A percentile compares a stretch with the other conserved stretches of the same genome.
Conservation (phyloP, 53 echinoderm and acorn worm species). For the Antedon mediterranea region DNA sequence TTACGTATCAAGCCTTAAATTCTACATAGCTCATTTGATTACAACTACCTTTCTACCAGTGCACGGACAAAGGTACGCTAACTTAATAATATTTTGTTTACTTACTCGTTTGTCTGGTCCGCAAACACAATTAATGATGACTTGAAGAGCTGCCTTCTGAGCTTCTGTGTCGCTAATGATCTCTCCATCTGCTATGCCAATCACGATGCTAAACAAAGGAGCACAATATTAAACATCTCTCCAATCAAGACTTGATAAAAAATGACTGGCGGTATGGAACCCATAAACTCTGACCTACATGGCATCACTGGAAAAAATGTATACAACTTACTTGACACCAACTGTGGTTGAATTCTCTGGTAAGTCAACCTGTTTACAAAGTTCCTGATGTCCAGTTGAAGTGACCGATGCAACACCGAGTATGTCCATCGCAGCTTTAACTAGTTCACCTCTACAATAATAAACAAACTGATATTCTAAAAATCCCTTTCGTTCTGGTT, state of each 20-base stretch:
- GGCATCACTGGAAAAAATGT: too few species aligned
- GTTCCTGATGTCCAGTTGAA: constrained; percentile 63
- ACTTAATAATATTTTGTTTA: too few species aligned
- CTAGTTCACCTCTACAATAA: constrained; percentile 46
- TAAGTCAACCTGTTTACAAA: constrained; percentile 62
- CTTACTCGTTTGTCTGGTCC: constrained; percentile 74
- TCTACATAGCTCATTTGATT: too few species aligned
- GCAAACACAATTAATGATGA: constrained; percentile 95
- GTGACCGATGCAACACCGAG: constrained; percentile 66
- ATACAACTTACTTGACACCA: constrained; percentile 71
- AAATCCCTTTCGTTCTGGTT: too few species aligned
- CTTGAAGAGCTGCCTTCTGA: constrained; percentile 87
- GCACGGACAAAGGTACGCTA: too few species aligned
- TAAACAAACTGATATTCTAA: background rate
- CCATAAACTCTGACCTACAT: too few species aligned
- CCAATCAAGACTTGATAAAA: background rate
- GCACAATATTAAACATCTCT: background rate
- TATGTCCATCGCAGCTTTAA: constrained; percentile 72
- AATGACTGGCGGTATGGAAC: too few species aligned
- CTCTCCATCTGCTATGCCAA: constrained; percentile 79
- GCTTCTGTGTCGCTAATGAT: constrained; percentile 59
- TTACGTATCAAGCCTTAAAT: too few species aligned
- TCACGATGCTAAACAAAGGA: constrained; percentile 53
- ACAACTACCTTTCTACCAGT: too few species aligned
- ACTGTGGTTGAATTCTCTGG: constrained; percentile 48